Base-by-base conservation (phyloP, 2,113 vertebrate genomes). In the Ancistrus triradiatus region DNA sequence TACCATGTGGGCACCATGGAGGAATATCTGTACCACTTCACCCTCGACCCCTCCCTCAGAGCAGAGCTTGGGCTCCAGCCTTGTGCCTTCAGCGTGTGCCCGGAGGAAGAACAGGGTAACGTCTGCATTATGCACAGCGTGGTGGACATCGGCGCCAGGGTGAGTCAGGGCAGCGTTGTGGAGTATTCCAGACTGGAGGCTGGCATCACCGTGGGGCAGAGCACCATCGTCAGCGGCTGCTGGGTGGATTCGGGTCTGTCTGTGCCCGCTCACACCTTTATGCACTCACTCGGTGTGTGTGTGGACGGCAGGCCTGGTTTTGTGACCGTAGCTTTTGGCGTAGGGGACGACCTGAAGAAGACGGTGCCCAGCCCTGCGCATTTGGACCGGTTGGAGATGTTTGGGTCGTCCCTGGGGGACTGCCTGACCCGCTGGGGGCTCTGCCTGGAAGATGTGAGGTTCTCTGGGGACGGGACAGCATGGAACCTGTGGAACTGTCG, bases 1-100 rank as follows among this genome's bases (percentile, higher is more conserved):
- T 97, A 94, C 70, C 96, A 98, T 80, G 79, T 97, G 0, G 94
- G 96, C 28, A 95, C 95, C 40, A 88, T 88, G 0, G 76, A 84
- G 1, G 95, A 99, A 63, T 98, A 93, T 64, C 81, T 97, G 57
- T 87, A 87, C 67, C 93, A 99, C 78, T 87, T 95, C 11, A 82
- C 91, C 0, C 71, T 83, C 7, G 82, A 91, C 3, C 80, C 60
- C 42, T 74, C 46, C 3, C 86, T 97, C 70, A 88, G 78, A 40
- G 76, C 59, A 1, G 90, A 97, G 72, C 88, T 98, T 4, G 80
- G 72, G 21, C 83, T 99, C 10, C 74, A 86, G 15, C 57, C 89
- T 0, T 75, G 83, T 55, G 84, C 90, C 49, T 93, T 90, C 52
- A 95, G 91, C 40, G 22, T 80, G 13, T 63, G 59, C 11, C 7